Base-by-base conservation (phyloP, 2,888 invertebrate genomes). In the Deilephila porcellus region DNA sequence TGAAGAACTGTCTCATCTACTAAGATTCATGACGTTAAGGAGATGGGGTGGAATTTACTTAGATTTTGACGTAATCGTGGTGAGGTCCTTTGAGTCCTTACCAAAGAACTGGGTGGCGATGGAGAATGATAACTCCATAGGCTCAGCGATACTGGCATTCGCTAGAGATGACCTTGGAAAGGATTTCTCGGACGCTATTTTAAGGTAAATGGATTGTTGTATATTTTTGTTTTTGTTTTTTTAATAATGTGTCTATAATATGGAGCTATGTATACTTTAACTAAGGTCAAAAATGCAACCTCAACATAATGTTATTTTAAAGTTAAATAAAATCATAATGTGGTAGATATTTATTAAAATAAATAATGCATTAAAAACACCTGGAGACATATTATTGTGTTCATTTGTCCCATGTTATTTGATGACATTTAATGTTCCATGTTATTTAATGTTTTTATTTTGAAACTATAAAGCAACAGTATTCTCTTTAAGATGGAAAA, bases 21-120 rank as follows among this genome's bases (percentile, higher is more conserved):
- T 97, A 19, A 90, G 97, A 78, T 96, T 95, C 81, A 82, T 97
- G 70, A 96, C 96, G 0, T 88, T 98, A 5, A 97, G 96, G 95
- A 97, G 97, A 83, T 97, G 95, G 86, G 97, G 97, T 17, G 98
- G 98, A 0, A 96, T 97, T 71, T 97, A 97, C 85, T 87, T 98
- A 72, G 97, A 98, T 82, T 90, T 97, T 78, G 97, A 98, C 86
- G 96, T 97, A 3, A 93, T 98, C 19, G 96, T 97, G 4, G 94
- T 95, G 29, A 96, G 95, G 78, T 91, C 95, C 6, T 84, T 97
- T 60, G 93, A 95, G 29, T 85, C 90, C 3, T 83, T 97, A 70
- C 91, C 86, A 1, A 88, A 86, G 37, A 96, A 97, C 86, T 97
- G 96, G 88, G 96, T 96, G 0, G 96, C 96, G 1, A 96, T 95